Conservation (phyloP, 2,113 vertebrate species). For the Paracanthobrama guichenoti region DNA sequence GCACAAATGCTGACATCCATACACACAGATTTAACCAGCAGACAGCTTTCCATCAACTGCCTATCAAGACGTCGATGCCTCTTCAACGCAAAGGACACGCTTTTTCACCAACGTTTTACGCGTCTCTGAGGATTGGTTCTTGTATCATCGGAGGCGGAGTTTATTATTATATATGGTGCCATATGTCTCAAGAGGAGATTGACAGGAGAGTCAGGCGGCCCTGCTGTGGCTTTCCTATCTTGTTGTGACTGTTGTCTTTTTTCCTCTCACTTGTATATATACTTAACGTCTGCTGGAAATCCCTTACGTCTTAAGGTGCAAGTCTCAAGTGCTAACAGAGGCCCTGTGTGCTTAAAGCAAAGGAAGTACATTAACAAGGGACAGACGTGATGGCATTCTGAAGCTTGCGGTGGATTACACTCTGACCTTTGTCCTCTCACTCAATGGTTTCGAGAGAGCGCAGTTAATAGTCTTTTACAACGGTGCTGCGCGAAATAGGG, state of each 20-base stretch:
- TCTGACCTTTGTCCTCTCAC: slow-evolving; percentile 34
- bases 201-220: slow-evolving; percentile 1
- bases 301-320: slow-evolving; percentile 38
- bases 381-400: slow-evolving; percentile 40
- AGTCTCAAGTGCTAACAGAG: slow-evolving; percentile 45
- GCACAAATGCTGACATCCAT: slow-evolving; percentile 5
- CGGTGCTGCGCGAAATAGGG: slow-evolving; percentile 11
- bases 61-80: slow-evolving; percentile 30
- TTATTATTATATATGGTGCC: slow-evolving; percentile 32
- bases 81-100: not conserved
- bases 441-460: slow-evolving; percentile 35
- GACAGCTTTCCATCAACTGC: slow-evolving; percentile 45
- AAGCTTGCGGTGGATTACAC: slow-evolving; percentile 51
- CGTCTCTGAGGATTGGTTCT: slow-evolving; percentile 1
- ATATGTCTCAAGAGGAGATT: slow-evolving; percentile 19
- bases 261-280: slow-evolving; percentile 55
- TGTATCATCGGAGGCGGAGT: not conserved
- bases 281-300: slow-evolving; percentile 54
- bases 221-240: slow-evolving; percentile 9
- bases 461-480: slow-evolving; percentile 40
- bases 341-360: slow-evolving; percentile 48
- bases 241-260: slow-evolving; percentile 28
- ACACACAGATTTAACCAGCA: slow-evolving; percentile 35
- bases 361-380: slow-evolving; percentile 50
- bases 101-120: slow-evolving; percentile 1